These are phyloP conservation scores for Mylabris phalerata DNA, from an alignment of 1,140 invertebrate genomes.

Conservation along the genomic window DNA sequence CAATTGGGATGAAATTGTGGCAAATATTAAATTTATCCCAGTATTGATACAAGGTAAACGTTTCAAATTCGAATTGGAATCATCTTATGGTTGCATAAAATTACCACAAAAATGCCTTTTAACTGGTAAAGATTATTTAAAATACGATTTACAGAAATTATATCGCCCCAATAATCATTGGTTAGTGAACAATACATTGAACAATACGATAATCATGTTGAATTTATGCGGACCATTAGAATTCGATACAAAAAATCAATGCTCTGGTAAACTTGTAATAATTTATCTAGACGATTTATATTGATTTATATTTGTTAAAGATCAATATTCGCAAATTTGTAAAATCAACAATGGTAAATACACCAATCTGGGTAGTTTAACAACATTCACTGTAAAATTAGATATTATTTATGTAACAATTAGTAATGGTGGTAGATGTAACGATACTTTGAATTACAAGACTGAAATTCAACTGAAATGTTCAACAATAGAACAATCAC, in stretches of 20 bases:
- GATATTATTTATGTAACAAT: neutral
- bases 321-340: constrained; percentile 9
- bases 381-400: neutral
- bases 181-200: neutral
- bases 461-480: constrained; percentile 4
- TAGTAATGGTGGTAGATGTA: neutral
- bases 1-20: neutral
- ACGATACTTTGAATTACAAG: neutral
- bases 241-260: neutral
- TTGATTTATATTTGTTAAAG: neutral
- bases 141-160: constrained; percentile 1
- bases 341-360: neutral
- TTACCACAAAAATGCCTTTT: constrained; percentile 1
- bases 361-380: constrained; percentile 5
- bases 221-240: constrained; percentile 3
- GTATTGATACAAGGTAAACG: neutral
- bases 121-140: neutral
- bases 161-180: neutral
- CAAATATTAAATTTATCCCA: neutral
- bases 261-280: neutral
- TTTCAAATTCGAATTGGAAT: constrained; percentile 6
- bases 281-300: too few relatives aligned
- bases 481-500: neutral
- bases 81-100: constrained; percentile 6
- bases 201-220: neutral